Evolutionary conservation across 2,888 invertebrate genomes (phyloP).

Genomic region (Pocota personata): DNA sequence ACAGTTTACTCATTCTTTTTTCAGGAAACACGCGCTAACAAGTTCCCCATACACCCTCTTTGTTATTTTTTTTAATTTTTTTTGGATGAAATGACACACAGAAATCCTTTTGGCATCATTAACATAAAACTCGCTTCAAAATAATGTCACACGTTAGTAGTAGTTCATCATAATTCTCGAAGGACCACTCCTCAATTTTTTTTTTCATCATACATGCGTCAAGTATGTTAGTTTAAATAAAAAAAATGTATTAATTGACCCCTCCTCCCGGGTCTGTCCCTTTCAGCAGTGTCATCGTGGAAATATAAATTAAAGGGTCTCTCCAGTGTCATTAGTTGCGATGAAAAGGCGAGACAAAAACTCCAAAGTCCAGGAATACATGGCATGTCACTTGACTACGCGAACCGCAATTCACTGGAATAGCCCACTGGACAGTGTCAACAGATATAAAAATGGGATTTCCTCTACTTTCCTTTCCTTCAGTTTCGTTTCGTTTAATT

Average conservation of each 20-base stretch:
- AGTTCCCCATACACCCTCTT: background rate
- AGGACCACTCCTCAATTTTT: slow-evolving; percentile 50
- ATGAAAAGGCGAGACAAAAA: background rate
- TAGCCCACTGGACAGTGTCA: slow-evolving; percentile 25
- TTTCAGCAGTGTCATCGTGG: slow-evolving; percentile 39
- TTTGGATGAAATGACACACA: slow-evolving; percentile 10
- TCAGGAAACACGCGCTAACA: background rate
- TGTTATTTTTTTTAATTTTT: background rate
- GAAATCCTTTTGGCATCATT: slow-evolving; percentile 41
- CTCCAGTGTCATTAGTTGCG: slow-evolving; percentile 39
- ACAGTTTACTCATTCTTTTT: background rate
- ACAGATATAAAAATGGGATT: slow-evolving; percentile 52
- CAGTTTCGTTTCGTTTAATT: slow-evolving; percentile 28
- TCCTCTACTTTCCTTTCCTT: slow-evolving; percentile 1
- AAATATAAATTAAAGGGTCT: slow-evolving; percentile 48
- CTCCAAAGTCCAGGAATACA: background rate
- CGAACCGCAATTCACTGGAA: slow-evolving; percentile 18
- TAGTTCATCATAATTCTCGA: slow-evolving; percentile 45
- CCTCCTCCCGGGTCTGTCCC: slow-evolving; percentile 11
- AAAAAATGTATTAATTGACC: slow-evolving; percentile 11
- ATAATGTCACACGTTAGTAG: slow-evolving; percentile 28
- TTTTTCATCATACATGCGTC: slow-evolving; percentile 4
- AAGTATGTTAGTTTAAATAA: slow-evolving; percentile 17
- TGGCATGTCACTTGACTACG: slow-evolving; percentile 4
- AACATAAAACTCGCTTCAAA: slow-evolving; percentile 26